Conservation (phyloP, 2,797 vertebrate genomes). For the Hylomyscus alleni region DNA sequence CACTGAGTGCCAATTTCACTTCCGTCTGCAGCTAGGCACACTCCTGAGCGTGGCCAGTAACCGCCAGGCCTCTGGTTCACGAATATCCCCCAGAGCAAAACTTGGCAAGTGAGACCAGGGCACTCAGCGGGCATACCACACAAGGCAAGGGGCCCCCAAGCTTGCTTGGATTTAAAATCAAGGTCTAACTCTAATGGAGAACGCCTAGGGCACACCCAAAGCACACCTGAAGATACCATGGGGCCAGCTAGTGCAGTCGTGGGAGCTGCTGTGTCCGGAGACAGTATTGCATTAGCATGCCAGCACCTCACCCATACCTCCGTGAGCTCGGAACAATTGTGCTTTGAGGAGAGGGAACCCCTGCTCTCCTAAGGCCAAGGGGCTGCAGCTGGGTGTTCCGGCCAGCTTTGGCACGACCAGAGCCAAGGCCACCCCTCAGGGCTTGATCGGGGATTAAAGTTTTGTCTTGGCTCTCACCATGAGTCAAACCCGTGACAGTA, state of each 20-base stretch:
- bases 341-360: neutral
- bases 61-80: conserved; percentile 56
- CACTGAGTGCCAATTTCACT: conserved; percentile 47
- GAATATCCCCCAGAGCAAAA: neutral
- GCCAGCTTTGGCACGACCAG: conserved; percentile 65
- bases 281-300: conserved; percentile 87
- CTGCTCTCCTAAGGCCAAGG: conserved; percentile 3
- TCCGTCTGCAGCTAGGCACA: neutral
- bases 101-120: conserved; percentile 14
- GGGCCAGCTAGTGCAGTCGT: conserved; percentile 93
- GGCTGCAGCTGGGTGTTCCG: conserved; percentile 58
- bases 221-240: conserved; percentile 99
- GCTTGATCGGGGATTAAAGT: neutral
- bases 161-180: conserved; percentile 96
- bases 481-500: neutral
- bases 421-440: conserved; percentile 41
- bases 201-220: conserved; percentile 94
- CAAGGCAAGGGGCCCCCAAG: conserved; percentile 93
- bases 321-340: neutral
- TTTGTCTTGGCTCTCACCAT: conserved; percentile 70
- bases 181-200: conserved; percentile 94
- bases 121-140: conserved; percentile 76
- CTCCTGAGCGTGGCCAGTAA: conserved; percentile 12
- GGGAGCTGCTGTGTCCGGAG: conserved; percentile 85
- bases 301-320: neutral